phyloP scores from a whole-genome alignment of 1,140 invertebrate species.

The Pachypsylla venusta region DNA sequence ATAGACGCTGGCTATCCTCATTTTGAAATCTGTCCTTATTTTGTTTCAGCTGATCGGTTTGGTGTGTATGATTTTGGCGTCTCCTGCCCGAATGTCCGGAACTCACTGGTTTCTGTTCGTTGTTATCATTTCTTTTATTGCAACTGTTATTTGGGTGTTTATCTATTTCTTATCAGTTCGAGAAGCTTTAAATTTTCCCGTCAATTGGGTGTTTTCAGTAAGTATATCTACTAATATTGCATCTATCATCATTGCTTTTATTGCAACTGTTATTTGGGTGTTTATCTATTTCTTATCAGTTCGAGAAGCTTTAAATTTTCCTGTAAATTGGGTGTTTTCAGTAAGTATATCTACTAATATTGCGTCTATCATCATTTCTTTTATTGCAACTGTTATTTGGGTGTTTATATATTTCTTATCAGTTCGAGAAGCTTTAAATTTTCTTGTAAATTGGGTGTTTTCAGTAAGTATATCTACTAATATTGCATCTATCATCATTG shows the following conservation, averaged over 20 bases:
- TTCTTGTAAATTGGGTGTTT: conserved; percentile 69
- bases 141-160: conserved; percentile 62
- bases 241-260: conserved; percentile 64
- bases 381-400: conserved; percentile 69
- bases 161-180: conserved; percentile 63
- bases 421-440: conserved; percentile 54
- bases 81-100: conserved; percentile 41
- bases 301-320: conserved; percentile 54
- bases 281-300: conserved; percentile 64
- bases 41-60: conserved; percentile 61
- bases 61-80: conserved; percentile 58
- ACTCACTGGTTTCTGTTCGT: conserved; percentile 74
- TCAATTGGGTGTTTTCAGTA: conserved; percentile 72
- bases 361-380: conserved; percentile 58
- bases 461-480: too few relatives aligned
- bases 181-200: conserved; percentile 55
- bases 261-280: conserved; percentile 62
- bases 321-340: conserved; percentile 67
- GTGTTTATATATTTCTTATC: conserved; percentile 61
- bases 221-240: too few relatives aligned
- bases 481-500: too few relatives aligned
- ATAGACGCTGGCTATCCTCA: too few relatives aligned
- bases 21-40: too few relatives aligned
- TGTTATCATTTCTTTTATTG: conserved; percentile 59
- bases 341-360: too few relatives aligned